A percentile compares a stretch with the other conserved stretches of the same genome.
Evolutionary conservation across 2,888 invertebrate species (phyloP).

Genomic region (Metacarcinus magister): DNA sequence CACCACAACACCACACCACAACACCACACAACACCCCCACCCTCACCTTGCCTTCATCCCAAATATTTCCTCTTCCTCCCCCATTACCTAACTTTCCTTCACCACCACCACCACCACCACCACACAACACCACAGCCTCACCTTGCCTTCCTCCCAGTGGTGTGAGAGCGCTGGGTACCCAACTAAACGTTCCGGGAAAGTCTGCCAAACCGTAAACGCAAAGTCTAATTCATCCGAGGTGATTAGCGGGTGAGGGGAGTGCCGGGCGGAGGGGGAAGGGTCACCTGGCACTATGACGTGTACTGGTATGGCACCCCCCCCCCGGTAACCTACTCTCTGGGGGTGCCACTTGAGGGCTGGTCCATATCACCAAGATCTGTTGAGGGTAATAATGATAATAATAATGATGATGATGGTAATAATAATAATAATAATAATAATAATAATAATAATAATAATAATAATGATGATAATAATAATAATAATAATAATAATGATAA

Average conservation of each 20-base stretch:
- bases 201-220: slow-evolving; percentile 96
- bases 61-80: no score
- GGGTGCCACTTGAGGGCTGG: slow-evolving; percentile 86
- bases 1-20: no score
- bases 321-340: slow-evolving; percentile 76
- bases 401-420: no score
- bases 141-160: slow-evolving; percentile 97
- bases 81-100: no score
- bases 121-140: slow-evolving; percentile 84
- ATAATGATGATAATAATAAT: no score
- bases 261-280: slow-evolving; percentile 91
- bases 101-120: no score
- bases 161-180: slow-evolving; percentile 97
- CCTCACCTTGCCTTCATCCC: no score
- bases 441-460: no score
- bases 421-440: no score
- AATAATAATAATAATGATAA: no score
- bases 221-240: slow-evolving; percentile 97
- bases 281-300: slow-evolving; percentile 86
- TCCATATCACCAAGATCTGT: slow-evolving; percentile 92
- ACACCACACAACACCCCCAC: no score
- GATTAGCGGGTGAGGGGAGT: slow-evolving; percentile 94
- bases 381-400: slow-evolving; percentile 84
- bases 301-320: slow-evolving; percentile 89
- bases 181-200: slow-evolving; percentile 97